Conservation (phyloP, 2,113 vertebrate genomes). For the Echinops telfairi region DNA sequence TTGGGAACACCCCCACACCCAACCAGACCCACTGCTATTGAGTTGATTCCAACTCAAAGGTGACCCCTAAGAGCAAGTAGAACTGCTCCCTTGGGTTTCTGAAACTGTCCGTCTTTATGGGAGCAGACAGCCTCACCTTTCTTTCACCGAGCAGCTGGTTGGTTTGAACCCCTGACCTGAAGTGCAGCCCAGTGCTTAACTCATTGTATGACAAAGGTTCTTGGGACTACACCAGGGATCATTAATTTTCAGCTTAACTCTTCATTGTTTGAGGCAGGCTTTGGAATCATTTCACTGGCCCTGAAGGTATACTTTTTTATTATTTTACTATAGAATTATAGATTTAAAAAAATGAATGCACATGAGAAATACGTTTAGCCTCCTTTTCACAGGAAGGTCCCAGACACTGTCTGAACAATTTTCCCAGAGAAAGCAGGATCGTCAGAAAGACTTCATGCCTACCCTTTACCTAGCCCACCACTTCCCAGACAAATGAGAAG, state of each 20-base stretch:
- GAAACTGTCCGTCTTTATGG: too few relatives aligned
- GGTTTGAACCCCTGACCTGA: too few relatives aligned
- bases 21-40: too few relatives aligned
- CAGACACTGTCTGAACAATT: background rate
- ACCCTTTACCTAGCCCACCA: background rate
- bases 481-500: background rate
- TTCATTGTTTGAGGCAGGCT: background rate
- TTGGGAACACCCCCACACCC: too few relatives aligned
- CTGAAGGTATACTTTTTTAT: background rate
- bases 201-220: too few relatives aligned
- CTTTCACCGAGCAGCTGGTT: too few relatives aligned
- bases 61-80: too few relatives aligned
- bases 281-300: background rate
- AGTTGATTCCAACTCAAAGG: too few relatives aligned
- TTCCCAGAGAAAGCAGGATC: background rate
- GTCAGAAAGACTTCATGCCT: background rate
- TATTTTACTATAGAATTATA: slow-evolving; percentile 41
- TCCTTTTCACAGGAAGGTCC: background rate
- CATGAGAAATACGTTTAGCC: background rate
- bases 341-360: background rate
- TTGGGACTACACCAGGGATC: background rate
- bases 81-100: too few relatives aligned
- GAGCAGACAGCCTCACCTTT: too few relatives aligned
- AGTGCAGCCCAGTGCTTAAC: too few relatives aligned
- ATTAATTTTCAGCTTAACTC: background rate